Conservation (phyloP, 2,888 invertebrate species). For the Parascotia fuliginaria region DNA sequence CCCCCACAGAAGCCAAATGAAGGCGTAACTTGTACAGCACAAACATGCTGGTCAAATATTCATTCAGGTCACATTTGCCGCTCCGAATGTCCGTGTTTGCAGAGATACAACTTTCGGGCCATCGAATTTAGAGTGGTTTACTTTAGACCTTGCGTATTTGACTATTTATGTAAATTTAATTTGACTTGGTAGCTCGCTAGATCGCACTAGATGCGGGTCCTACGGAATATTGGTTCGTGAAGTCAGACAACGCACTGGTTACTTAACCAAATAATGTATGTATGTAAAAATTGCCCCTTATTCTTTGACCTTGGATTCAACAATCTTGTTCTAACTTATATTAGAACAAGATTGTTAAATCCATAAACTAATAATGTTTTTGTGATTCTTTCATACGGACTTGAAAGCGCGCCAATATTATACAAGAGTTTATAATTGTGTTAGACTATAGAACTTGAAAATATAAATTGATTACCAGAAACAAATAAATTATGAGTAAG, state of each 20-base stretch:
- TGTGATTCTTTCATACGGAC: too few species aligned
- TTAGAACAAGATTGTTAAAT: too few species aligned
- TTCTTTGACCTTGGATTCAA: too few species aligned
- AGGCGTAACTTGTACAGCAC: conserved; percentile 64
- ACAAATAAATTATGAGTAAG: too few species aligned
- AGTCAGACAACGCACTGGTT: conserved; percentile 26
- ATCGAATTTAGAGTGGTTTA: conserved; percentile 78
- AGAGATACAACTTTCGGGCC: conserved; percentile 79
- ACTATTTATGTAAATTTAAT: conserved; percentile 80
- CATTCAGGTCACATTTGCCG: conserved; percentile 82
- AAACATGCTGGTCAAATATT: conserved; percentile 77
- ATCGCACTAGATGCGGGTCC: conserved; percentile 48
- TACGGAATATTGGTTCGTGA: conserved; percentile 27
- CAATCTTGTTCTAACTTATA: too few species aligned
- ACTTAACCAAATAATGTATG: conserved; percentile 58
- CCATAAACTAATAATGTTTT: too few species aligned
- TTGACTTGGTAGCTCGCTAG: conserved; percentile 55
- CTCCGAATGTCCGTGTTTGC: conserved; percentile 74
- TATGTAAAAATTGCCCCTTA: too few species aligned
- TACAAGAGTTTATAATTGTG: too few species aligned
- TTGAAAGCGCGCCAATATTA: too few species aligned
- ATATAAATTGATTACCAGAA: too few species aligned
- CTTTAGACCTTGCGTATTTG: conserved; percentile 73
- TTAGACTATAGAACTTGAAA: too few species aligned
- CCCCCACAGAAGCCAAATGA: conserved; percentile 64